These are phyloP conservation scores for Ochotona princeps DNA, from an alignment of 2,113 vertebrate genomes.

Conservation along the genomic window DNA sequence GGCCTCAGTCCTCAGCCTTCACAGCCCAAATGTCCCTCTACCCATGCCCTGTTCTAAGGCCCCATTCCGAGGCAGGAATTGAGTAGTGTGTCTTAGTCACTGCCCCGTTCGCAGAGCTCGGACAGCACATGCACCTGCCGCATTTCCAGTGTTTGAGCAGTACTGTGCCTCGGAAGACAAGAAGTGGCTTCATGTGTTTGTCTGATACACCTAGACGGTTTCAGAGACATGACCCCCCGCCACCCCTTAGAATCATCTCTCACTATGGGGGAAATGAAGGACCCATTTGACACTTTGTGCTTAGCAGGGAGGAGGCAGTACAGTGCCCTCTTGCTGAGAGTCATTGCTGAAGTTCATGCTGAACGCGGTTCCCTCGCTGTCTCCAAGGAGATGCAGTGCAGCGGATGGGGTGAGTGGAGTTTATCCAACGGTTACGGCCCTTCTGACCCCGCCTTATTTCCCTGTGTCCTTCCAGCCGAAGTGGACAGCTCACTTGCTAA, in stretches of 20 bases:
- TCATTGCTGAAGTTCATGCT: too few species aligned
- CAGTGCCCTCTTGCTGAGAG: not conserved
- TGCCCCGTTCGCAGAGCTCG: not conserved
- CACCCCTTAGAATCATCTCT: not conserved
- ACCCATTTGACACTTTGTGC: too few species aligned
- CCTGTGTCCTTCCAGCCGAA: not conserved
- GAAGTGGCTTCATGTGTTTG: not conserved
- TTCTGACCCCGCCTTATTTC: too few species aligned
- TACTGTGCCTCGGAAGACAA: not conserved
- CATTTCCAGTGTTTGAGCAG: not conserved
- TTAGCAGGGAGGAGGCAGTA: not conserved
- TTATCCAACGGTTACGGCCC: not conserved
- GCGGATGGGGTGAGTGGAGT: not conserved
- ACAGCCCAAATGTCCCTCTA: accelerated
- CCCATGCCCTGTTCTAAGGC: accelerated
- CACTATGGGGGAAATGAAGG: not conserved
- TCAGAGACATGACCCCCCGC: not conserved
- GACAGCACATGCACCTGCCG: not conserved
- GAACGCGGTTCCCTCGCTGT: not conserved
- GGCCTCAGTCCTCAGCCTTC: not conserved
- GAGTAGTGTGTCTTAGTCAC: accelerated
- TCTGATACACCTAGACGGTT: not conserved
- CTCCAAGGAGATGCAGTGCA: not conserved
- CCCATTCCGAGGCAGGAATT: not conserved
- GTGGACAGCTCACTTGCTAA: not conserved